Base-by-base conservation (phyloP, 1,140 invertebrate species). In the Ceratitis capitata region DNA sequence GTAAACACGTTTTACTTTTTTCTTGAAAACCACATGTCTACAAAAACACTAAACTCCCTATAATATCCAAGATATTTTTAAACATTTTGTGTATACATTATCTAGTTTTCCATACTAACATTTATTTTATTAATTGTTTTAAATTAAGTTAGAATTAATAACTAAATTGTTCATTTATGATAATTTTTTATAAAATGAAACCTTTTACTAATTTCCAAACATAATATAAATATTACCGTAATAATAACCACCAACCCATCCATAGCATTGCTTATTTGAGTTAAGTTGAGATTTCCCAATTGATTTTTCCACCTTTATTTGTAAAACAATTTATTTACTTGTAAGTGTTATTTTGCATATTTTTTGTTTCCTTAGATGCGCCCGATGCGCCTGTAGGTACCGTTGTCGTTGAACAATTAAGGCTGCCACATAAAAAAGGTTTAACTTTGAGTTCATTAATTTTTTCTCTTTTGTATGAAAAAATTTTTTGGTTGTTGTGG, bases 351-450 rank as follows among this genome's bases (percentile, higher is more conserved):
- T 78, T 78, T 78, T 78, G 69, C 69, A 78, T 78, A 78, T 78
- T 78, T n/a, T 78, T 78, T 78, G 39, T 78, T 78, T 78, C 32
- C 69, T 45, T 78, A 78, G 69, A 78, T 78, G 69, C 69, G 69
- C 69, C 69, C 69, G 69, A 78, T 45, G 69, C 69, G 69, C 69
- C 69, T 69, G 58, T 61, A 61, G 58, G 58, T 32, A 26, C 58
- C 14, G 61, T 69, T 69, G 61, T 69, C 69, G 69, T 78, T 78
- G 69, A 78, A 78, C 69, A 78, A 78, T 78, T 78, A 78, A 47
- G 69, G 69, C 69, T 78, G 69, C 69, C 69, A 78, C 69, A 78
- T 26, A 78, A 78, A 42, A 78, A 78, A 78, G 69, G 69, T 78
- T 78, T 78, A 45, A 78, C n/a, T 45, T 39, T 78, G 32, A 3